Percentiles rank a stretch among this genome's conserved stretches.
These are phyloP conservation scores for Mactromeris polynyma DNA, from an alignment of 2,888 invertebrate species.

Conservation along the genomic window DNA sequence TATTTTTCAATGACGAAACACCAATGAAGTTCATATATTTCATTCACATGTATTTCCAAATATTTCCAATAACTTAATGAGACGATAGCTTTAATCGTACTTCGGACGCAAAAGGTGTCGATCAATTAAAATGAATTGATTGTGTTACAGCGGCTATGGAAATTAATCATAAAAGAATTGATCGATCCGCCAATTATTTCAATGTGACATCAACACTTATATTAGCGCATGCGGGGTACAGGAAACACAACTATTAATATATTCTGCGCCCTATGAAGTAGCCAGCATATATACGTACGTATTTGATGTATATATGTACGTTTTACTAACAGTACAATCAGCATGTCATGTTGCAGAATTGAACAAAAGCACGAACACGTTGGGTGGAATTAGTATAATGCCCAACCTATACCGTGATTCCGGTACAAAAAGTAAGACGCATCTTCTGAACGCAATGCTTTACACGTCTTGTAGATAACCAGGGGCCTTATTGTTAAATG, in stretches of 20 bases:
- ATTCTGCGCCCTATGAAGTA: neutral
- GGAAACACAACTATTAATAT: conserved; percentile 3
- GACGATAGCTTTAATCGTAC: neutral
- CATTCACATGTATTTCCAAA: neutral
- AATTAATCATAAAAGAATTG: conserved; percentile 17
- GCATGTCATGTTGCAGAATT: no score
- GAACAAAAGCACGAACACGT: no score
- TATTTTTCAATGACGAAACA: neutral
- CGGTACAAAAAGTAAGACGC: no score
- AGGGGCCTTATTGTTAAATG: no score
- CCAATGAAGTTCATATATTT: neutral
- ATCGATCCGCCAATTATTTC: conserved; percentile 7
- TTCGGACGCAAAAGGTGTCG: neutral
- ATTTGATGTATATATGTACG: neutral
- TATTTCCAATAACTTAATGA: neutral
- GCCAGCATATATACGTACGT: neutral
- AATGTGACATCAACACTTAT: neutral
- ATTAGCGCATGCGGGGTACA: neutral
- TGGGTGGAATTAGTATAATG: no score
- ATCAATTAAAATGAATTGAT: conserved; percentile 20
- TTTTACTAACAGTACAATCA: no score
- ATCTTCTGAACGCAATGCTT: no score
- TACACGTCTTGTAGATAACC: no score
- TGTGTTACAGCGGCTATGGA: conserved; percentile 17
- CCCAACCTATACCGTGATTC: no score